These are phyloP conservation scores for Spodoptera picta DNA, from an alignment of 2,888 invertebrate species.

Conservation along the genomic window DNA sequence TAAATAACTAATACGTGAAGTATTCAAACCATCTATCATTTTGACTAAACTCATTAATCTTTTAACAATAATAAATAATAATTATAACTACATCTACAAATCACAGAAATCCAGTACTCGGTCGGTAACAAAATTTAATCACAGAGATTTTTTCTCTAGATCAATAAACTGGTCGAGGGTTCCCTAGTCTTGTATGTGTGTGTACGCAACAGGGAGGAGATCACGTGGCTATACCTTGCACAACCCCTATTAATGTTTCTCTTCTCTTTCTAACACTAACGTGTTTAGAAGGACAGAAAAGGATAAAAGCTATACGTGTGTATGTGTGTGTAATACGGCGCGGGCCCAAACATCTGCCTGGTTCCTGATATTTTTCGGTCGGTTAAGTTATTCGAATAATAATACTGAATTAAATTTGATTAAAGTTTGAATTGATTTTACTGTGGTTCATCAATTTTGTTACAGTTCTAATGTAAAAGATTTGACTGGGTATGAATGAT, in stretches of 20 bases:
- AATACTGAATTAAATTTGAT: constrained; percentile 67
- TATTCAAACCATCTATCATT: constrained; percentile 17
- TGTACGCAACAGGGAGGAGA: constrained; percentile 69
- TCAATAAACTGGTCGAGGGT: constrained; percentile 83
- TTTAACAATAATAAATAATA: constrained; percentile 33
- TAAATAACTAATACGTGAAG: too few species aligned
- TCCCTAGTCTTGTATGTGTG: constrained; percentile 67
- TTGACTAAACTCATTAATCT: constrained; percentile 20
- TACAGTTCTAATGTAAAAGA: constrained; percentile 21
- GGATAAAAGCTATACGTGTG: constrained; percentile 56
- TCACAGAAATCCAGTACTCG: constrained; percentile 49
- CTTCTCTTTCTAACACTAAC: constrained; percentile 62
- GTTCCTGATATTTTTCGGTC: constrained; percentile 78
- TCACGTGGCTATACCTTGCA: constrained; percentile 80
- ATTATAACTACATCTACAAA: constrained; percentile 47
- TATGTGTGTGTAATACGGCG: constrained; percentile 73
- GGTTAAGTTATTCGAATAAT: constrained; percentile 73
- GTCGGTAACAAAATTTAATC: constrained; percentile 62
- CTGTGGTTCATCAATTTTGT: constrained; percentile 30
- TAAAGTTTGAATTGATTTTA: constrained; percentile 54
- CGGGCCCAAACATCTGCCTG: constrained; percentile 85
- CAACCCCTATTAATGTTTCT: constrained; percentile 79
- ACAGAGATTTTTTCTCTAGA: constrained; percentile 74
- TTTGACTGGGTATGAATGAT: background rate
- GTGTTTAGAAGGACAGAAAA: constrained; percentile 54